Percentiles rank a stretch among this genome's conserved stretches.
Conservation (phyloP, 2,797 vertebrate species). For the Amblyraja radiata region DNA sequence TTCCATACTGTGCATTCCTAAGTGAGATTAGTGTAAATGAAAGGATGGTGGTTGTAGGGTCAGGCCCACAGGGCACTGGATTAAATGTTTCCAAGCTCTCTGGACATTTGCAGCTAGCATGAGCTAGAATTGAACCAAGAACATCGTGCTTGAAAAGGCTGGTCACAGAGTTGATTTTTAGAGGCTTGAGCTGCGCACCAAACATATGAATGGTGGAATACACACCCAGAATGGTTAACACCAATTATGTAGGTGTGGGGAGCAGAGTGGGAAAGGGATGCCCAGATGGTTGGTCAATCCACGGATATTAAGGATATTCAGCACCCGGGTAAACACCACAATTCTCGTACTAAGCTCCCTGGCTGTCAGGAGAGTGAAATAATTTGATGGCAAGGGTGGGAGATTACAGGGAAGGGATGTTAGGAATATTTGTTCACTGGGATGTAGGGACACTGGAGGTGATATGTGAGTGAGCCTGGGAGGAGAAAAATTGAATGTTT, state of each 20-base stretch:
- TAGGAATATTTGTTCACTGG: not conserved
- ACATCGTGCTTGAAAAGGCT: not conserved
- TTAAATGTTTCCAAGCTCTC: not conserved
- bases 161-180: not conserved
- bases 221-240: not conserved
- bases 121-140: not conserved
- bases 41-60: not conserved
- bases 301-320: not conserved
- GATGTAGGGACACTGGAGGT: not conserved
- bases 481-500: not conserved
- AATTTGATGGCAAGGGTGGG: no score
- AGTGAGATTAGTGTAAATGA: not conserved
- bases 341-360: not conserved
- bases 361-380: not conserved
- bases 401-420: no score
- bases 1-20: not conserved
- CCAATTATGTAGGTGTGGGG: not conserved
- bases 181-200: not conserved
- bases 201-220: not conserved
- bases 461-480: not conserved
- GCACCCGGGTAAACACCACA: no score
- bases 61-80: not conserved
- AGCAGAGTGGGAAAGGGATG: not conserved
- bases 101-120: not conserved
- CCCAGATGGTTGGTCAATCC: not conserved